phyloP scores from a whole-genome alignment of 2,113 vertebrate species.

The Varanus salvator region DNA sequence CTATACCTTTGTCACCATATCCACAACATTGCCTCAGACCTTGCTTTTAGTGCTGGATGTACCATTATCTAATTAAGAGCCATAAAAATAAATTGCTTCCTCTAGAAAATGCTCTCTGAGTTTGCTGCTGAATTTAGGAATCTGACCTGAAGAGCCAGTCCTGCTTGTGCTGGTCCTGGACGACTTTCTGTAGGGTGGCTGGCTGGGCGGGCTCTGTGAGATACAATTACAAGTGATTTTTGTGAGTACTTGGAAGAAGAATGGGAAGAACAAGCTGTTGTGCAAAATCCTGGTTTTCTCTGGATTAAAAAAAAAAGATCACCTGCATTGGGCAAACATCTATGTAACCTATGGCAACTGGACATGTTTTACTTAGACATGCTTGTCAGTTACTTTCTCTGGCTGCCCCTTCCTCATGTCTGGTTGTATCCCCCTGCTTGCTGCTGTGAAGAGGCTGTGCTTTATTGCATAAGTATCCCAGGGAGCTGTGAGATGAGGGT shows the following conservation, averaged over 20 bases:
- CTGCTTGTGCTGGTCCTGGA: slow-evolving; percentile 52
- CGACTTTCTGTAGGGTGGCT: slow-evolving; percentile 52
- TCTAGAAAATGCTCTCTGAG: slow-evolving; percentile 63
- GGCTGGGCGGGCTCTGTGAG: slow-evolving; percentile 4
- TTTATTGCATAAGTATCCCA: not conserved
- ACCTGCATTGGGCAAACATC: slow-evolving; percentile 3
- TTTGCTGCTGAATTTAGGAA: slow-evolving; percentile 36
- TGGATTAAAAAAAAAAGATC: not conserved
- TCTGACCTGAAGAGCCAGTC: slow-evolving; percentile 67
- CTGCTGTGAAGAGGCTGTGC: not conserved
- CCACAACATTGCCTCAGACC: slow-evolving; percentile 50
- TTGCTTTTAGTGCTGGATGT: slow-evolving; percentile 68
- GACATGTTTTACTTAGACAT: not conserved
- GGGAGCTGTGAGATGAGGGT: not conserved
- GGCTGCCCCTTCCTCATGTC: slow-evolving; percentile 11
- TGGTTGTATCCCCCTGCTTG: slow-evolving; percentile 4
- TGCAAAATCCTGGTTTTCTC: slow-evolving; percentile 6
- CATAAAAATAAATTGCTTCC: slow-evolving; percentile 70
- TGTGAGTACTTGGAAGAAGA: not conserved
- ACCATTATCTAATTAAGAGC: slow-evolving; percentile 66
- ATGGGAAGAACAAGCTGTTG: not conserved
- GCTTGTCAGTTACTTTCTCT: not conserved
- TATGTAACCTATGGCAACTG: not conserved
- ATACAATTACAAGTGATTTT: slow-evolving; percentile 32
- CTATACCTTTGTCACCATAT: slow-evolving; percentile 28